phyloP scores from a whole-genome alignment of 2,888 invertebrate genomes.

The Tetragnatha montana region DNA sequence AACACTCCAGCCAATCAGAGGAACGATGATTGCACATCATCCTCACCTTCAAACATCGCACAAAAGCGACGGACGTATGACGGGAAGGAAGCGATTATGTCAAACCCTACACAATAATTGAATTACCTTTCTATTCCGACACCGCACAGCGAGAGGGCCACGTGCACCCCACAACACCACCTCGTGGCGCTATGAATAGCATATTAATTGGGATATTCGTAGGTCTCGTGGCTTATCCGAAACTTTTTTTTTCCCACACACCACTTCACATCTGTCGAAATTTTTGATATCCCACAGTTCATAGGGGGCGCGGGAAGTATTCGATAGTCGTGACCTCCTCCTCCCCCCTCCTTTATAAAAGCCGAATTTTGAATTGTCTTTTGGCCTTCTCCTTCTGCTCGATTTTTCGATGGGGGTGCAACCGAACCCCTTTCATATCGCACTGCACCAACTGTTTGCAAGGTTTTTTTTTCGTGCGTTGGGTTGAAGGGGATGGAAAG shows the following conservation, averaged over 20 bases:
- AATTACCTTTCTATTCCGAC: conserved; percentile 22
- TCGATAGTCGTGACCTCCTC: background rate
- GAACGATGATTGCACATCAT: no score
- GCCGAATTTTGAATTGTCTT: conserved; percentile 8
- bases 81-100: conserved; percentile 55
- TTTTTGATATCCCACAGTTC: conserved; percentile 11
- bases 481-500: background rate
- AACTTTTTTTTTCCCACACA: conserved; percentile 26
- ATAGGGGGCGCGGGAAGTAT: conserved; percentile 30
- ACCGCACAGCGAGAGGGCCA: background rate
- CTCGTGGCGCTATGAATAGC: conserved; percentile 67
- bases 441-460: background rate
- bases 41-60: background rate
- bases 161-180: conserved; percentile 36
- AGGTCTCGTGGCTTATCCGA: conserved; percentile 45
- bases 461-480: background rate
- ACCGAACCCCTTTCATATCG: background rate
- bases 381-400: background rate
- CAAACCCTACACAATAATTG: conserved; percentile 34
- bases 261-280: conserved; percentile 59
- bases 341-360: background rate
- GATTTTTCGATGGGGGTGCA: background rate
- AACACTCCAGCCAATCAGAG: no score
- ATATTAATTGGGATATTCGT: conserved; percentile 67
- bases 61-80: background rate